Evolutionary conservation across 2,113 vertebrate species (phyloP).

Genomic region (Copsychus sechellarum): DNA sequence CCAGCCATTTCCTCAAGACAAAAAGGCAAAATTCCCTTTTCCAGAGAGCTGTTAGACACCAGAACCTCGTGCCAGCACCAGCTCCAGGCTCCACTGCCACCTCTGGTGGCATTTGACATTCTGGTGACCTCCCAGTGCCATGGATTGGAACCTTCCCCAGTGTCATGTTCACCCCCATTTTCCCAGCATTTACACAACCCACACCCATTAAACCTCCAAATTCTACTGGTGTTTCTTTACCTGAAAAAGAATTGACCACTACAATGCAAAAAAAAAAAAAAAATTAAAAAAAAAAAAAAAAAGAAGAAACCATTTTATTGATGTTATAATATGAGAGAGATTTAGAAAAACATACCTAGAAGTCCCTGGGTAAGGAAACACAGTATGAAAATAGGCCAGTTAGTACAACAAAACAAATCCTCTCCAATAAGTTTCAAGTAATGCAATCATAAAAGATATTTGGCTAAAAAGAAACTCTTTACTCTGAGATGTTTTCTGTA

Average conservation of each 20-base stretch:
- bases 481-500: slow-evolving; percentile 29
- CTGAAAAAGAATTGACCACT: neutral
- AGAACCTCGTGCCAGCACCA: neutral
- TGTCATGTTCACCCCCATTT: fast-evolving
- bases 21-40: neutral
- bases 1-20: neutral
- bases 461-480: slow-evolving; percentile 14
- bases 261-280: neutral
- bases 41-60: neutral
- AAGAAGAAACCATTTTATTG: slow-evolving; percentile 50
- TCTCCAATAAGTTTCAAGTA: slow-evolving; percentile 30
- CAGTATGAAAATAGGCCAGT: slow-evolving; percentile 21
- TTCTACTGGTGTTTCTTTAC: fast-evolving
- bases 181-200: neutral
- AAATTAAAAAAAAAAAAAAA: slow-evolving; percentile 17
- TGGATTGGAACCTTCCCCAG: neutral
- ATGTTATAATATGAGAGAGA: neutral
- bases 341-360: slow-evolving; percentile 50
- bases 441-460: neutral
- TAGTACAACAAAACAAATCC: slow-evolving; percentile 28
- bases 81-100: neutral
- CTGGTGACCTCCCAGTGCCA: neutral
- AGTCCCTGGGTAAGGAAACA: neutral
- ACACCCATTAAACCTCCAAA: neutral
- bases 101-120: neutral